Evolutionary conservation across 1,140 invertebrate species (phyloP).

Genomic region (Penaeus indicus): DNA sequence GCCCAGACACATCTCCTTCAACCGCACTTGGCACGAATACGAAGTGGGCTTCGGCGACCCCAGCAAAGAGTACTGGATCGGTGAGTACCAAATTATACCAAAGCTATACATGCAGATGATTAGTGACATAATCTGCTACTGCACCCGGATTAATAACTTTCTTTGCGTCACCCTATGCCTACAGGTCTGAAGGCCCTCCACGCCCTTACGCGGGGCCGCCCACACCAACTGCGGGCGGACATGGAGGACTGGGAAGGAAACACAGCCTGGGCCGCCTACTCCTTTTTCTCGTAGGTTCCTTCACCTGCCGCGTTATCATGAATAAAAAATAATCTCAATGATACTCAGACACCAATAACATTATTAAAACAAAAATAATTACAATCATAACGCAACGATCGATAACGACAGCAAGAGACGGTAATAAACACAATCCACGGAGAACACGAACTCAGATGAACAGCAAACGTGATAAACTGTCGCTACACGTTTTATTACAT

Average conservation of each 20-base stretch:
- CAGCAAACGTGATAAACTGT: too few species aligned
- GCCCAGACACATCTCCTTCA: constrained; percentile 65
- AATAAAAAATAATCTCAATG: background rate
- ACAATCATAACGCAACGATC: too few species aligned
- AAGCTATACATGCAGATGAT: too few species aligned
- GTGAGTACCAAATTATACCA: constrained; percentile 11
- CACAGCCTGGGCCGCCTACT: constrained; percentile 73
- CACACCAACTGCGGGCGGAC: constrained; percentile 72
- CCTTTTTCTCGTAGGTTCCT: constrained; percentile 69
- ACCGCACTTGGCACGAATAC: constrained; percentile 65
- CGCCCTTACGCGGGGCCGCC: constrained; percentile 59
- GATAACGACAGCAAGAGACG: too few species aligned
- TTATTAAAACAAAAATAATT: too few species aligned
- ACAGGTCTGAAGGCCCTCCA: constrained; percentile 64
- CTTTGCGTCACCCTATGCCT: background rate
- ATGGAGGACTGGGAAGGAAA: constrained; percentile 73
- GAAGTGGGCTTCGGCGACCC: constrained; percentile 66
- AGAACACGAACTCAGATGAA: too few species aligned
- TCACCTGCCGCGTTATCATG: background rate
- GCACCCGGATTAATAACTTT: background rate
- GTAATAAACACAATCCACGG: too few species aligned
- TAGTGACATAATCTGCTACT: background rate
- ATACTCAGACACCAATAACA: background rate
- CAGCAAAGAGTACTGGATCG: constrained; percentile 65
- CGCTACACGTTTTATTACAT: too few species aligned